Evolutionary conservation across 1,140 invertebrate species (phyloP), one percentile per base, ranked within the genome.

Genomic region (Drosophila ogumai): DNA sequence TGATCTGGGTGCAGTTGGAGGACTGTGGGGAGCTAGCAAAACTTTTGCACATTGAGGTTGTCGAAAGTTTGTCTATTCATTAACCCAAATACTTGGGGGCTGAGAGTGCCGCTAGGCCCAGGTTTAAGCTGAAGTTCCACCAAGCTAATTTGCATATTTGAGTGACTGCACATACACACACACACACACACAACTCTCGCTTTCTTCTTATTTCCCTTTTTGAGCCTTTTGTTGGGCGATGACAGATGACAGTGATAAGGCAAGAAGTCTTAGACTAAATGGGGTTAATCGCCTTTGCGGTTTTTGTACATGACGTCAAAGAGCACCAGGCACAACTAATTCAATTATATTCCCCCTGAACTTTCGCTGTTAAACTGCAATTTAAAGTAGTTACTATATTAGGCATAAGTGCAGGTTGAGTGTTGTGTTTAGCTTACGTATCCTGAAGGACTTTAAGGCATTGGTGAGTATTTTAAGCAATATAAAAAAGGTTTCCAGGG

Each of bases 91-190:
- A 90, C 36, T 31, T 52, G 17, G 55, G 49, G 40, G 34, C 46
- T 54, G 57, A 46, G 72, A 55, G 52, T 55, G 52, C 52, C 50
- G 61, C 61, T 84, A 81, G 77, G 76, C 58, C 59, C 67, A 72
- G 58, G 69, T 85, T 76, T 58, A 79, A 79, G 86, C 68, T 67
- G 66, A 88, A 88, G 68, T 81, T 88, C 82, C 68, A 68, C 66
- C 74, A 81, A 88, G 85, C 85, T 88, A 85, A 88, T 88, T 88
- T 88, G 85, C 85, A 88, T 88, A 85, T 88, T 88, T 90, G 85
- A 88, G 84, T 90, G 85, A 81, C 68, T 79, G 71, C 67, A 69
- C 67, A 43, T n/a, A 41, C n/a, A 43, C 40, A 41, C n/a, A 8
- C n/a, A 41, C n/a, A 47, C 44, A 76, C 52, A 79, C 49, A 82